Conservation (phyloP, 2,888 invertebrate species). For the Protophormia terraenovae region DNA sequence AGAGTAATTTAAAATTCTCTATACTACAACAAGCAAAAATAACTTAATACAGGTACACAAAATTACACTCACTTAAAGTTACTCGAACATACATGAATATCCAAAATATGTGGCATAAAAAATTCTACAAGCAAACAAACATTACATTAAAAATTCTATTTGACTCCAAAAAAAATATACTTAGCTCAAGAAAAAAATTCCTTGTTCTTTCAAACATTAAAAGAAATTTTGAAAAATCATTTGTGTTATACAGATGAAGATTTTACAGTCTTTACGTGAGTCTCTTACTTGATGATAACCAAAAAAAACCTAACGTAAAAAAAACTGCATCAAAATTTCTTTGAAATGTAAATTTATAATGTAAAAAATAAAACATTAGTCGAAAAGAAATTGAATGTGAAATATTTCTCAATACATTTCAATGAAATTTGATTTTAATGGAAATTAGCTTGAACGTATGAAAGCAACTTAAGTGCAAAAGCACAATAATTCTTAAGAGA, state of each 20-base stretch:
- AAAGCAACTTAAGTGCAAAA: not conserved
- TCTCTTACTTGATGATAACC: no score
- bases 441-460: not conserved
- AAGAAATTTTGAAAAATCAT: not conserved
- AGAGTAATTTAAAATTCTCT: not conserved
- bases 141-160: slow-evolving; percentile 42
- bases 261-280: no score
- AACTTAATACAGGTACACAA: slow-evolving; percentile 17
- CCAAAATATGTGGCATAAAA: slow-evolving; percentile 13
- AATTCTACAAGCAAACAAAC: not conserved
- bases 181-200: not conserved
- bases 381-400: not conserved
- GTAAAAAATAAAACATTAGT: not conserved
- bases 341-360: slow-evolving; percentile 41
- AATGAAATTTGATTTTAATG: slow-evolving; percentile 22
- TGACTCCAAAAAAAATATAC: slow-evolving; percentile 4
- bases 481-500: not conserved
- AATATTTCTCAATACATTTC: not conserved
- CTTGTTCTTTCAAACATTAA: not conserved
- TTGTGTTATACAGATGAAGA: no score
- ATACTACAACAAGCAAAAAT: not conserved
- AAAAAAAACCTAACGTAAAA: no score
- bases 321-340: not conserved
- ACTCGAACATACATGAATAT: not conserved
- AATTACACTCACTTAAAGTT: not conserved